Base-by-base conservation (phyloP, 2,113 vertebrate species). In the Actenoides lindsayi region DNA sequence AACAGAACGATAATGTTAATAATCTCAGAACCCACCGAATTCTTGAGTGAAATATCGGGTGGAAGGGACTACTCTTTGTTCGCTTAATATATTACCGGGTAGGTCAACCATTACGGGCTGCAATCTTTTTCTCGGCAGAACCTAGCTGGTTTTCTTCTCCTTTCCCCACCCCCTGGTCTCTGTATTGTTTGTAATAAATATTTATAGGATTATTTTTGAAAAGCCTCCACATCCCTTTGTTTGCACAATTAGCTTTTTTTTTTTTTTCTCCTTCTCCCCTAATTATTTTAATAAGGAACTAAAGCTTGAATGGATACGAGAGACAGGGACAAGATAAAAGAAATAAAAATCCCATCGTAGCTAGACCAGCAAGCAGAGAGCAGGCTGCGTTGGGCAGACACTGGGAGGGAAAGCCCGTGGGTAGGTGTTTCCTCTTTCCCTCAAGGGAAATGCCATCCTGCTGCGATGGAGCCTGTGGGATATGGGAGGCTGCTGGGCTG, bases 151-250 rank as follows among this genome's bases (percentile, higher is more conserved):
- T 95, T 96, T 84, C 83, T 96, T 41, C 69, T 94, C 62, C 54
- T 90, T 96, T 67, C 75, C 74, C 75, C 73, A 50, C 65, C 12
- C 12, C 39, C 60, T 68, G 73, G 59, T 80, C 84, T 73, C 83
- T 62, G 30, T 82, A 79, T 68, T 62, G 21, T 39, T 89, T 89
- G 46, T 96, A 95, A 97, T 96, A 98, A 97, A 97, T 97, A 98
- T 96, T 97, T 97, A 96, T 94, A 88, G 86, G 93, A 94, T 96
- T 97, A 96, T 97, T 98, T 97, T 96, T 91, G 91, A 97, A 96
- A 97, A 80, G 77, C 82, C 96, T 87, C 82, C 63, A 75, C 83
- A 79, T 64, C 44, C 80, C 88, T 96, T 95, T 96, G 83, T 96
- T 96, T 93, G 91, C 44, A 13, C 69, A 97, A 93, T 97, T 95